Evolutionary conservation across 2,888 invertebrate species (phyloP).

Genomic region (Perithous albicinctus): DNA sequence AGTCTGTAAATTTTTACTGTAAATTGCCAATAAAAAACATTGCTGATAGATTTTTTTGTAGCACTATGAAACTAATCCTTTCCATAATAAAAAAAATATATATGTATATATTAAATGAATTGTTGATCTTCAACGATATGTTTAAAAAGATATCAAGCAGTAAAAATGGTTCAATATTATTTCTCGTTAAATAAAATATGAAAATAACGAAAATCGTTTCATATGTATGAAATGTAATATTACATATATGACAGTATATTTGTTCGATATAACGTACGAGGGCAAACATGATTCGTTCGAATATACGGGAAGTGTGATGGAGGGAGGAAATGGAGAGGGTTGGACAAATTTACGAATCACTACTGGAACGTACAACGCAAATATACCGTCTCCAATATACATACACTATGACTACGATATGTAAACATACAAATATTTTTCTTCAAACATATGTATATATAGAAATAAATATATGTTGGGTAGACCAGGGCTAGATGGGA

Average conservation of each 20-base stretch:
- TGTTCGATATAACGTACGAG: slow-evolving; percentile 8
- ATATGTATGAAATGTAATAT: not conserved
- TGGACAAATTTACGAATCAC: slow-evolving; percentile 34
- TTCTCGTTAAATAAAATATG: not conserved
- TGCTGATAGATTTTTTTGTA: not conserved
- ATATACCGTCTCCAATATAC: slow-evolving; percentile 8
- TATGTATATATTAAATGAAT: no score
- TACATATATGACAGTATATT: not conserved
- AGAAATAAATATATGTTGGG: slow-evolving; percentile 46
- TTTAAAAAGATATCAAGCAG: no score
- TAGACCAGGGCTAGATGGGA: no score
- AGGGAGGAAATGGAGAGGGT: not conserved
- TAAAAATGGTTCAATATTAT: no score
- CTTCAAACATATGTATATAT: slow-evolving; percentile 5
- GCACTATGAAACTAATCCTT: not conserved
- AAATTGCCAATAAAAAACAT: not conserved
- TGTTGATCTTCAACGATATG: not conserved
- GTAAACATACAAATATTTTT: slow-evolving; percentile 8
- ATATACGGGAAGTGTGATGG: not conserved
- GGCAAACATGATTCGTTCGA: not conserved
- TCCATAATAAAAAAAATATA: not conserved
- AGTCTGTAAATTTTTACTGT: not conserved
- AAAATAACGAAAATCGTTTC: not conserved
- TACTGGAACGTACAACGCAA: not conserved
- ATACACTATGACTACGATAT: not conserved